Evolutionary conservation across 2,797 vertebrate genomes (phyloP).

Genomic region (Leuciscus waleckii): DNA sequence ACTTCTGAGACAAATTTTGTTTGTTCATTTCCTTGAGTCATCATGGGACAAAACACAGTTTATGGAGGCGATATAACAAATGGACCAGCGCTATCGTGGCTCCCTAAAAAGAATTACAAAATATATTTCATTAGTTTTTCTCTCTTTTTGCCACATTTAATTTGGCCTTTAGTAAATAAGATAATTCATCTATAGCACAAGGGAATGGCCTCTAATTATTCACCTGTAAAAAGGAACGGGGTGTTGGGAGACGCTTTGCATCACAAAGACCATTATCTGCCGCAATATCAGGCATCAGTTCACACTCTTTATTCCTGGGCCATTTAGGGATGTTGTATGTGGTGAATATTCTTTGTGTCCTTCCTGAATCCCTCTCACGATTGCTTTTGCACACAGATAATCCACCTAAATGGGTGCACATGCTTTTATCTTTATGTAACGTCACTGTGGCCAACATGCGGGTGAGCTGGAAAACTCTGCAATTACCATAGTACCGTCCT

Average conservation of each 20-base stretch:
- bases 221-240: neutral
- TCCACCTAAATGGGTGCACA: constrained; percentile 24
- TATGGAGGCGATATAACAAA: constrained; percentile 38
- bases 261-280: constrained; percentile 47
- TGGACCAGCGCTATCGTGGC: neutral
- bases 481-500: neutral
- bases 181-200: constrained; percentile 17
- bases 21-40: constrained; percentile 22
- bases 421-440: constrained; percentile 40
- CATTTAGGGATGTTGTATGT: constrained; percentile 20
- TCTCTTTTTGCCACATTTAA: constrained; percentile 32
- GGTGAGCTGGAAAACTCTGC: constrained; percentile 2
- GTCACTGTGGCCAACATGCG: neutral
- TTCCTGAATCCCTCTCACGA: neutral
- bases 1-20: constrained; percentile 13
- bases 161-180: constrained; percentile 46
- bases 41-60: constrained; percentile 5
- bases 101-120: neutral
- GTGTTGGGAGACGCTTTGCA: neutral
- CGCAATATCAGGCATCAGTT: neutral
- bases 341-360: constrained; percentile 16
- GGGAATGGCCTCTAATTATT: constrained; percentile 26
- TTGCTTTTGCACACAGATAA: constrained; percentile 16
- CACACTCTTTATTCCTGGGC: neutral
- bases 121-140: constrained; percentile 35